Evolutionary conservation across 2,888 invertebrate genomes (phyloP).

Genomic region (Cheilosia vernalis): DNA sequence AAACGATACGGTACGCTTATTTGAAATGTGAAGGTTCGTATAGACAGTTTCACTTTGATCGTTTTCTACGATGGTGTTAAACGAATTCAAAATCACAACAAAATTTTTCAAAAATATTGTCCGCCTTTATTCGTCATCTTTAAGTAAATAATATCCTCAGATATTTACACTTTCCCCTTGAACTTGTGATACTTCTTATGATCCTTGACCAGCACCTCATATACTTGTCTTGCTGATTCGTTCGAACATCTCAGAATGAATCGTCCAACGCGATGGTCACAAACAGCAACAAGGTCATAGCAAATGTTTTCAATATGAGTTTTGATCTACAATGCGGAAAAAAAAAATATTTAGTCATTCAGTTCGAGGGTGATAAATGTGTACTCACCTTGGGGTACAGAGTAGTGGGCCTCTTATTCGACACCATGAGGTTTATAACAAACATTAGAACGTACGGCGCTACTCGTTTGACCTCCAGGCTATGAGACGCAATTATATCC

Average conservation of each 20-base stretch:
- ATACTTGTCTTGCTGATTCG: slow-evolving; percentile 81
- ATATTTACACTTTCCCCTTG: slow-evolving; percentile 81
- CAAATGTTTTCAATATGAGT: slow-evolving; percentile 81
- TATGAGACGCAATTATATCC: slow-evolving; percentile 78
- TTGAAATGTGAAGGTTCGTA: no score
- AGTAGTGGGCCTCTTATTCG: slow-evolving; percentile 81
- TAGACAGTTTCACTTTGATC: no score
- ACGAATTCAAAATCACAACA: neutral
- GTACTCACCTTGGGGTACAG: slow-evolving; percentile 81
- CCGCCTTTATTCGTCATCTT: neutral
- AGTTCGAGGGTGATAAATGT: neutral
- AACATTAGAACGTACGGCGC: slow-evolving; percentile 82
- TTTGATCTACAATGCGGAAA: slow-evolving; percentile 79
- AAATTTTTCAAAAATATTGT: neutral
- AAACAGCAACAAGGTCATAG: slow-evolving; percentile 80
- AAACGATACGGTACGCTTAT: no score
- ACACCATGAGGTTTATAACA: slow-evolving; percentile 81
- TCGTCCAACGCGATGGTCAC: slow-evolving; percentile 81
- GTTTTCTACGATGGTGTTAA: no score
- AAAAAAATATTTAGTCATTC: neutral
- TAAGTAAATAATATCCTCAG: neutral
- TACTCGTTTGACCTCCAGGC: slow-evolving; percentile 80
- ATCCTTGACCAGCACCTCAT: slow-evolving; percentile 81
- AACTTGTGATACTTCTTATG: slow-evolving; percentile 82
- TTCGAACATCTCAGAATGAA: slow-evolving; percentile 82